Evolutionary conservation across 2,113 vertebrate species (phyloP), one percentile per base, ranked within the genome.

Genomic region (Megaceryle torquata): DNA sequence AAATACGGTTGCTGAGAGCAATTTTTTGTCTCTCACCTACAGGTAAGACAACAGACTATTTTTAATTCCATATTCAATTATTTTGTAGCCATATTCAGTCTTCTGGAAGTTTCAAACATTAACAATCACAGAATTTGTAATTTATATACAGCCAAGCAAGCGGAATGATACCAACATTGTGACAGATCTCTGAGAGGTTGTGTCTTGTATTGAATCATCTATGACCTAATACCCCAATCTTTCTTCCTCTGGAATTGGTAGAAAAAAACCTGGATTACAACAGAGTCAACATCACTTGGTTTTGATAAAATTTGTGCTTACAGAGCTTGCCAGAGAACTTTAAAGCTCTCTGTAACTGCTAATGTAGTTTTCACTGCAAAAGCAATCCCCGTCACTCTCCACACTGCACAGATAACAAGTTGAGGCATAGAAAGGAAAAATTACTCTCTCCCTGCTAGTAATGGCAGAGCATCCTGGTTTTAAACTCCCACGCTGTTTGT

Each of bases 81-180:
- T 46, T 84, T 87, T 65, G 61, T 20, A 56, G 51, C 19, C 31
- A n/a, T 56, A 44, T 24, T 68, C 22, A 43, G n/a, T 53, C 17
- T 65, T 76, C 74, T 69, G 51, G 33, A 71, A 68, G 29, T 41
- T 87, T 82, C 57, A 85, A 69, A 65, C 29, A 71, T 17, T 33
- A 79, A 29, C 13, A 57, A 11, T 13, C 15, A 50, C 20, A 44
- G 22, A 61, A 70, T 31, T 26, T 59, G 7, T 72, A 20, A 71
- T 56, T 82, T 39, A 56, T 41, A 11, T 16, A 64, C 9, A 60
- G 48, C 65, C 46, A 51, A 71, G 57, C 37, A 84, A 39, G 39
- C 19, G 6, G 53, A 89, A 82, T 20, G 5, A 39, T 3, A 5
- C 4, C 31, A 51, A 51, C 5, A 41, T 16, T 0, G 0, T 69